phyloP scores from a whole-genome alignment of 2,797 vertebrate species.

The Leptatherina wallacei region DNA sequence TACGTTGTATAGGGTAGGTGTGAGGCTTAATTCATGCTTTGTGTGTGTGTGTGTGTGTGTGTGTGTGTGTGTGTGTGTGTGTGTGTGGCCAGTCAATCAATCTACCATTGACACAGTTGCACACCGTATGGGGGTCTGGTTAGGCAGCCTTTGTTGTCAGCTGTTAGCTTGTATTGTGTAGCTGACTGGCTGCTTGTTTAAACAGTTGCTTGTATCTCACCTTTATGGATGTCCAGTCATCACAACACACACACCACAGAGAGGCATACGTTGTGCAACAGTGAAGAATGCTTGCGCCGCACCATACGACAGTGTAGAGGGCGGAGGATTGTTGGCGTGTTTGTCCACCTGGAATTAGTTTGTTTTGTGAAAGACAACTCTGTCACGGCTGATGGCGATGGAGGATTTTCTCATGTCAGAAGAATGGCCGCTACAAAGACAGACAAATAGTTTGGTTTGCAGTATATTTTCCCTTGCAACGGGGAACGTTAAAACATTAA shows the following conservation, averaged over 20 bases:
- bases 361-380: conserved; percentile 63
- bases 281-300: conserved; percentile 24
- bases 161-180: conserved; percentile 61
- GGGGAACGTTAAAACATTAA: neutral
- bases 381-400: conserved; percentile 34
- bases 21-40: conserved; percentile 27
- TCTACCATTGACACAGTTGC: conserved; percentile 52
- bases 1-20: conserved; percentile 20
- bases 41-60: neutral
- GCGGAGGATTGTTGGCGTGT: conserved; percentile 51
- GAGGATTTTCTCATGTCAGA: conserved; percentile 39
- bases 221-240: conserved; percentile 31
- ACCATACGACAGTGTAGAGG: conserved; percentile 15
- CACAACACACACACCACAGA: conserved; percentile 16
- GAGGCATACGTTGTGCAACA: conserved; percentile 44
- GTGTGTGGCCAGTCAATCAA: conserved; percentile 61
- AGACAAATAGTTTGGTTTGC: neutral
- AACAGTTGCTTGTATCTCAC: conserved; percentile 54
- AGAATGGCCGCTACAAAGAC: conserved; percentile 4
- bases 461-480: neutral
- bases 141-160: conserved; percentile 64
- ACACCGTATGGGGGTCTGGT: conserved; percentile 26
- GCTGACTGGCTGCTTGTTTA: conserved; percentile 59
- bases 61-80: conserved; percentile 6
- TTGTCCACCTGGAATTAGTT: conserved; percentile 81